Evolutionary conservation across 2,797 vertebrate species (phyloP), one percentile per base, ranked within the genome.

Genomic region (Clamator glandarius): DNA sequence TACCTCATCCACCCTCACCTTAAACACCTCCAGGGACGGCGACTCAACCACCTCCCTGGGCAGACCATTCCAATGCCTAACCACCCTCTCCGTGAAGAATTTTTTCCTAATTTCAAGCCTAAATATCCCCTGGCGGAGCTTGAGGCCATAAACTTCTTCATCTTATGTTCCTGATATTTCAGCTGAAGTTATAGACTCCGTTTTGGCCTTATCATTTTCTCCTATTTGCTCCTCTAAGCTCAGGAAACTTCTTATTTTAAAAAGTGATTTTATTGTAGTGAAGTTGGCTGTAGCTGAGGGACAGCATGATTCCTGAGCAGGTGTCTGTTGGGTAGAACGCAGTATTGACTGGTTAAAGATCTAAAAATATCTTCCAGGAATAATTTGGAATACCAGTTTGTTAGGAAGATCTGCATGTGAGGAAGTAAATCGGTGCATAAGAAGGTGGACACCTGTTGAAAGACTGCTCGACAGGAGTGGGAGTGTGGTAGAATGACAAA

Each of bases 311-410:
- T 83, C 76, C 81, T 29, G 75, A 29, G 87, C 50, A 39, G 33
- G 61, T 18, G 3, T 19, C 2, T 1, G 1, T 14, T 4, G 44
- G 11, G 20, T 35, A 8, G 36, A 19, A 5, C 3, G 1, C 12
- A 18, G 3, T 19, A 4, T 1, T 24, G 89, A 2, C 54, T 63
- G 17, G 35, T 26, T 15, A 8, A 8, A 61, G 42, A 36, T 36
- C 73, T 55, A 15, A 36, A 42, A 29, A 48, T 17, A 12, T 55
- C 1, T 3, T 14, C 54, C 4, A 51, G 90, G 51, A 63, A 19
- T 12, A 54, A 14, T n/a, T 31, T 8, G 68, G 52, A 72, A 23
- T 35, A 48, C 1, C 2, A 5, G 23, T 26, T 42, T 39, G 58
- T 55, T 21, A 62, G 80, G 81, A 42, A 39, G 73, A 80, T 83